Evolutionary conservation across 2,888 invertebrate genomes (phyloP).

Genomic region (Caenorhabditis macrosperma): DNA sequence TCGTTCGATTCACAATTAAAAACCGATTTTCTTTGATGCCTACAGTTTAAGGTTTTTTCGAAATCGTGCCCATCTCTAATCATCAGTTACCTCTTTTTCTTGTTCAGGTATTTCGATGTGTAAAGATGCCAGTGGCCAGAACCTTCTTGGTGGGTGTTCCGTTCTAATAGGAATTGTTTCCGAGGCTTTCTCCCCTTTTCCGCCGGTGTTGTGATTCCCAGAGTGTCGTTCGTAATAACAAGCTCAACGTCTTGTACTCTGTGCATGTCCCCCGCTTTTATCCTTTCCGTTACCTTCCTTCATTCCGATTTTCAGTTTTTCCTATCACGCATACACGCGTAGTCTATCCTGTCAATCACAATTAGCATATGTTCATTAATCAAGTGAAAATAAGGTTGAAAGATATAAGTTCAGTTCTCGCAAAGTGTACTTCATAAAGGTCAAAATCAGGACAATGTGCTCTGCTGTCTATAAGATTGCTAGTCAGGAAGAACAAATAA

Average conservation of each 20-base stretch:
- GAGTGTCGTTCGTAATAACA: neutral
- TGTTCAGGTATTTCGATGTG: conserved; percentile 63
- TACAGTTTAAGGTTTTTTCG: too few relatives aligned
- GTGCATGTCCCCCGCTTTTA: conserved; percentile 15
- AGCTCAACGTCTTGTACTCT: neutral
- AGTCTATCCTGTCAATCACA: neutral
- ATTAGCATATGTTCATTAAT: neutral
- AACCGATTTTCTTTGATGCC: neutral
- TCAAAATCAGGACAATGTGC: neutral
- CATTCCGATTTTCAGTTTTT: neutral
- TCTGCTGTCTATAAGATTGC: too few relatives aligned
- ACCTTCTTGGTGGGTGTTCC: conserved; percentile 56
- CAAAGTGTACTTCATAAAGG: conserved; percentile 2
- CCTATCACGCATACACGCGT: too few relatives aligned
- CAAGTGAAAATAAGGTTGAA: neutral
- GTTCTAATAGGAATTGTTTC: neutral
- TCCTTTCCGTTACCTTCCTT: neutral
- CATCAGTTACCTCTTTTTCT: neutral
- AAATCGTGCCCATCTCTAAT: neutral
- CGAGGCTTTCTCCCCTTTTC: neutral
- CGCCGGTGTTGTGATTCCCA: conserved; percentile 4
- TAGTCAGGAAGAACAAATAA: too few relatives aligned
- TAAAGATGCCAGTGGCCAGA: conserved; percentile 61
- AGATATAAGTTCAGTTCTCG: neutral
- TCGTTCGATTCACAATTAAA: neutral